Base-by-base conservation (phyloP, 2,113 vertebrate species). In the Leptosomus discolor region DNA sequence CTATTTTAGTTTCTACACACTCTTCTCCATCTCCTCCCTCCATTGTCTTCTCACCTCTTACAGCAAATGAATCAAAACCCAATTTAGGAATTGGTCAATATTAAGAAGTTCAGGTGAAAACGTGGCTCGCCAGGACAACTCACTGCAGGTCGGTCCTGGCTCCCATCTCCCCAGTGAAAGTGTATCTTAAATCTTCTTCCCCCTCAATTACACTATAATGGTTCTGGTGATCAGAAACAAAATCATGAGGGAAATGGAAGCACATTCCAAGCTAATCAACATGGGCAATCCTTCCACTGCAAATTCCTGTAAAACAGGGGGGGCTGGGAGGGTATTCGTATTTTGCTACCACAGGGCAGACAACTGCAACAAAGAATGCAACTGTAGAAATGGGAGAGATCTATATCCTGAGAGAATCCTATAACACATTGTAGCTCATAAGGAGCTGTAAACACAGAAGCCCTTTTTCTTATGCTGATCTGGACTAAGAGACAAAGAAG, bases 381-480 rank as follows among this genome's bases (percentile, higher is more conserved):
- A 53, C 19, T n/a, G 18, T 5, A 65, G 45, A 88, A 61, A 93
- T 30, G 4, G n/a, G 41, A 15, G 29, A 26, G 8, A 41, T 5
- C 43, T 41, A 3, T 32, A 46, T 56, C 9, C 43, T 63, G 16
- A 65, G 16, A 71, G 2, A 68, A 58, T 27, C 7, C 13, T 74
- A 5, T 26, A 51, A 26, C 17, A 58, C 6, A 12, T 3, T 68
- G 39, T 30, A 57, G 50, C 11, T 73, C 12, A 29, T 12, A 77
- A 61, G 14, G 29, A 69, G 8, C 36, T 60, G 16, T 39, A 73
- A 83, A 71, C 3, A 71, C 23, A 48, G 16, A 60, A 60, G 11
- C 0, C 5, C 3, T 36, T 76, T 88, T n/a, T 27, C 30, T 43
- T 53, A 69, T 0, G 1, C 15, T 45, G 4, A 68, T 45, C 27